Conservation (phyloP, 1,140 invertebrate species). For the Drosophila chauvacae region DNA sequence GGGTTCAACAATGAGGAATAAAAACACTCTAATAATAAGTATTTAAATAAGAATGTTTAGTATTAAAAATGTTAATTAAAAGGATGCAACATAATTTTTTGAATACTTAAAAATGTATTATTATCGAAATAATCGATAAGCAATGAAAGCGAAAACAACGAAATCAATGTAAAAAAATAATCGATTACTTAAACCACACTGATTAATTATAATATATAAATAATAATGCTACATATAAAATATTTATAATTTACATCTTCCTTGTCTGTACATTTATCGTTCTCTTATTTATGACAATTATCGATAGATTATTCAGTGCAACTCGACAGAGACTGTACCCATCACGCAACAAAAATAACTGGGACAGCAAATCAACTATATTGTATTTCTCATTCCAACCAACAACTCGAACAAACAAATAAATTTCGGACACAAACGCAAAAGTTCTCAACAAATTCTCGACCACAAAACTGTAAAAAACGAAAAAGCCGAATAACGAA, state of each 20-base stretch:
- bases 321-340: neutral
- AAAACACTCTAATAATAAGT: neutral
- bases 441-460: slow-evolving; percentile 60
- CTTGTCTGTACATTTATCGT: neutral
- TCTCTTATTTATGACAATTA: slow-evolving; percentile 19
- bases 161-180: no score
- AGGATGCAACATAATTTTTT: neutral
- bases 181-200: no score
- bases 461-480: slow-evolving; percentile 35
- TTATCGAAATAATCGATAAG: neutral
- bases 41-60: neutral
- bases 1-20: neutral
- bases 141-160: no score
- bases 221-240: no score
- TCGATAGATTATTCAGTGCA: slow-evolving; percentile 32
- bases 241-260: neutral
- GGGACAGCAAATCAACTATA: slow-evolving; percentile 19
- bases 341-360: slow-evolving; percentile 14
- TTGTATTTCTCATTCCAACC: slow-evolving; percentile 9
- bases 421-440: slow-evolving; percentile 21
- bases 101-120: no score
- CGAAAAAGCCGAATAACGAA: neutral
- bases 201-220: no score
- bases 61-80: no score
- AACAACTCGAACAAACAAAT: slow-evolving; percentile 13